Evolutionary conservation across 2,888 invertebrate genomes (phyloP).

Genomic region (Coenonympha glycerion): DNA sequence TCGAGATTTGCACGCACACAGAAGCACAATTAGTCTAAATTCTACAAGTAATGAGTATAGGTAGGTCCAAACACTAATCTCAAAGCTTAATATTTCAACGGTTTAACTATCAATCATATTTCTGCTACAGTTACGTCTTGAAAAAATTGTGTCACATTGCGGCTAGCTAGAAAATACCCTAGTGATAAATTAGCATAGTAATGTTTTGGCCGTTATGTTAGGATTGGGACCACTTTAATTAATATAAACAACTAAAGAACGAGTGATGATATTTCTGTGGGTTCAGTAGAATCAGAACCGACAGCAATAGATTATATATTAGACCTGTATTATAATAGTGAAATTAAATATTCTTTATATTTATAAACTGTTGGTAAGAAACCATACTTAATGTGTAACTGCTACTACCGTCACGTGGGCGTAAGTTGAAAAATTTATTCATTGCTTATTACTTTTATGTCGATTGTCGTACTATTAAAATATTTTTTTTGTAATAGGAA

Average conservation of each 20-base stretch:
- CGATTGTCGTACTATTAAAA: no score
- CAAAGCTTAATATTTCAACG: conserved; percentile 56
- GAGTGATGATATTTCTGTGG: conserved; percentile 2
- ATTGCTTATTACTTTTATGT: no score
- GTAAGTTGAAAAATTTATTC: no score
- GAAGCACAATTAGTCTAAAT: conserved; percentile 1
- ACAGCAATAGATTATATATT: no score
- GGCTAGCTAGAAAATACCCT: conserved; percentile 70
- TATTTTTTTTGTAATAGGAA: no score
- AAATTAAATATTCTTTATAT: no score
- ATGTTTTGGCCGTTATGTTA: conserved; percentile 67
- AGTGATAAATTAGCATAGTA: conserved; percentile 75
- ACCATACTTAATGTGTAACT: no score
- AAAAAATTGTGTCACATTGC: conserved; percentile 73
- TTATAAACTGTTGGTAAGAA: no score
- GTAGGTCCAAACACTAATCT: conserved; percentile 31
- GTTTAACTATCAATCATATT: conserved; percentile 71
- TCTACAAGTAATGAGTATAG: conserved; percentile 2
- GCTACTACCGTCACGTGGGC: no score
- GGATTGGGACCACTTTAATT: conserved; percentile 69
- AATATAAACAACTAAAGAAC: conserved; percentile 49
- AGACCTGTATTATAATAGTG: no score
- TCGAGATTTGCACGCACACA: conserved; percentile 4
- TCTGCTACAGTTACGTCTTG: conserved; percentile 70
- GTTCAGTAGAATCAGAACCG: no score